Conservation (phyloP, 2,113 vertebrate genomes). For the Buteo buteo region DNA sequence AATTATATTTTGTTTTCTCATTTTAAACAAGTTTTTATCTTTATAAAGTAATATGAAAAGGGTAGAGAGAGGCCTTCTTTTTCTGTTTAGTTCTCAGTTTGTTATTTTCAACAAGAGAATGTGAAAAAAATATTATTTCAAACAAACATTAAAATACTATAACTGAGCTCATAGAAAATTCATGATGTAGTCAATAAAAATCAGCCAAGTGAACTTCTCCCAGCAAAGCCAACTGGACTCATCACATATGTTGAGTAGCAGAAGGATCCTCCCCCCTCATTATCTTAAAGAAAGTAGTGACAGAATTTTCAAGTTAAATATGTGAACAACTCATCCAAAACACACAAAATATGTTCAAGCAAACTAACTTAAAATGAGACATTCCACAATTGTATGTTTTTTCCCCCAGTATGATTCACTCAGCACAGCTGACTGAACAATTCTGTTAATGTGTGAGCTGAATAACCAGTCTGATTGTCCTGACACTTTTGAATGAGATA, state of each 20-base stretch:
- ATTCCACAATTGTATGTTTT: background rate
- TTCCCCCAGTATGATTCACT: background rate
- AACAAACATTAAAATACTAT: background rate
- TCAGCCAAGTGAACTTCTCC: background rate
- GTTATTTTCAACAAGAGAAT: background rate
- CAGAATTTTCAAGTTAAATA: background rate
- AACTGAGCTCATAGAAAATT: background rate
- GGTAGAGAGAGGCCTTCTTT: background rate
- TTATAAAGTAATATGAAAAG: background rate
- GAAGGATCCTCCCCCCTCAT: background rate
- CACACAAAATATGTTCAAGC: background rate
- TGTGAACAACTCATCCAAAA: background rate
- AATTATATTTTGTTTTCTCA: background rate
- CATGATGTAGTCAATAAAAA: background rate
- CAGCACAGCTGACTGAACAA: constrained; percentile 24
- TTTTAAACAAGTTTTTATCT: background rate
- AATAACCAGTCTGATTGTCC: constrained; percentile 46
- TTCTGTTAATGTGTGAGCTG: constrained; percentile 10
- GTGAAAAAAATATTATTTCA: background rate
- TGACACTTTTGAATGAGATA: constrained; percentile 19
- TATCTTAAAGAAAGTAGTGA: background rate
- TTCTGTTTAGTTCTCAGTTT: background rate
- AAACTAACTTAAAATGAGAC: background rate
- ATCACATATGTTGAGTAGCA: background rate
- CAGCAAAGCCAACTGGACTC: background rate